Percentiles rank a stretch among this genome's conserved stretches.
Conservation (phyloP, 2,888 invertebrate species). For the Tetramorium bicarinatum region DNA sequence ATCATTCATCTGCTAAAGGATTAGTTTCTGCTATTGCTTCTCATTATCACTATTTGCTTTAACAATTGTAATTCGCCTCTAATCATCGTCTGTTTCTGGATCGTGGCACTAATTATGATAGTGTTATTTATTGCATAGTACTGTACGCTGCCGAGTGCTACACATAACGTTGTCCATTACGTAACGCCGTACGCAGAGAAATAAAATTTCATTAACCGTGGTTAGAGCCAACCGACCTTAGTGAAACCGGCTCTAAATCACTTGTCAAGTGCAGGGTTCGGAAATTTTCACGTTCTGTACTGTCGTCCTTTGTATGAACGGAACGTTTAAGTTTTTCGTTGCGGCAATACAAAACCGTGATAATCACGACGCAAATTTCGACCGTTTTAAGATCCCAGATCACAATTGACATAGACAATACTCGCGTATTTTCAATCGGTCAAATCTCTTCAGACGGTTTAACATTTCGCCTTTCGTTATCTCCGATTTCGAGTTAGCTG, state of each 20-base stretch:
- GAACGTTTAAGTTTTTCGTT: neutral
- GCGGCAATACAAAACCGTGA: neutral
- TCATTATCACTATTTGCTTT: slow-evolving; percentile 10
- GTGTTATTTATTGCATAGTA: slow-evolving; percentile 15
- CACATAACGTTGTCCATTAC: neutral
- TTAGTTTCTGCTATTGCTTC: slow-evolving; percentile 12
- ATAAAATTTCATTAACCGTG: slow-evolving; percentile 45
- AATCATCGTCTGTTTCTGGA: slow-evolving; percentile 17
- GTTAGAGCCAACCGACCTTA: slow-evolving; percentile 15
- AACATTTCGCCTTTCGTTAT: slow-evolving; percentile 13
- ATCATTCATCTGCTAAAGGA: slow-evolving; percentile 3
- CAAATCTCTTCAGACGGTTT: slow-evolving; percentile 22
- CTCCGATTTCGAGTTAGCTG: slow-evolving; percentile 34
- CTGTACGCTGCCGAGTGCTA: neutral
- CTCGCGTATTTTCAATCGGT: slow-evolving; percentile 60
- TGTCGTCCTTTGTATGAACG: neutral
- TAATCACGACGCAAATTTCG: neutral
- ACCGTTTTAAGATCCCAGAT: neutral
- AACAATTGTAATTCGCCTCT: slow-evolving; percentile 11
- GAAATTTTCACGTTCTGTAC: neutral
- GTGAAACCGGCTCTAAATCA: slow-evolving; percentile 42
- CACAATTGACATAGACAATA: slow-evolving; percentile 50
- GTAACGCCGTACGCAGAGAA: slow-evolving; percentile 28
- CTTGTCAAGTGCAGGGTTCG: slow-evolving; percentile 31
- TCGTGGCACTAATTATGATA: slow-evolving; percentile 36